These are phyloP conservation scores for Adelphocoris suturalis DNA, from an alignment of 2,888 invertebrate genomes.

Conservation along the genomic window DNA sequence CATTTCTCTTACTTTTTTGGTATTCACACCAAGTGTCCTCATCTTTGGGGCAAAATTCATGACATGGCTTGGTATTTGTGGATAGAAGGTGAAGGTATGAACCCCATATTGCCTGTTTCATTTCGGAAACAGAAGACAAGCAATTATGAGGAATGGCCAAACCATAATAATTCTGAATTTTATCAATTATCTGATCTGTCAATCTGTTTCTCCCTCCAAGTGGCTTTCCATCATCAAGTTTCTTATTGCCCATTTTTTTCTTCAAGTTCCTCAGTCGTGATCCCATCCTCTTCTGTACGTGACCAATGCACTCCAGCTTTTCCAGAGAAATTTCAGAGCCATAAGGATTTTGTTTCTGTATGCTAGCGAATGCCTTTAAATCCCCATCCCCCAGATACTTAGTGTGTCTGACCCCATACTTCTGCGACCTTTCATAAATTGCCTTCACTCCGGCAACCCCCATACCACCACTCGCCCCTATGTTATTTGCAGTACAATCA, in stretches of 20 bases:
- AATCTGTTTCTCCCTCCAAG: constrained; percentile 39
- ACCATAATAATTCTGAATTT: constrained; percentile 33
- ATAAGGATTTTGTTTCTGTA: constrained; percentile 36
- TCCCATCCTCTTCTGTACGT: constrained; percentile 50
- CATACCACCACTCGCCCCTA: constrained; percentile 1
- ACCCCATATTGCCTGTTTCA: constrained; percentile 39
- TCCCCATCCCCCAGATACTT: constrained; percentile 46
- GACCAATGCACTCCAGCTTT: no score
- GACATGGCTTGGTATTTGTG: neutral
- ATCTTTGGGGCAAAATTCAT: constrained; percentile 35
- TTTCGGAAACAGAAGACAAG: constrained; percentile 40
- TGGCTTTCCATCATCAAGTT: constrained; percentile 24
- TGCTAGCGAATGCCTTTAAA: constrained; percentile 18
- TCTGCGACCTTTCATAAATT: constrained; percentile 22
- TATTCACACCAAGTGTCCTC: constrained; percentile 39
- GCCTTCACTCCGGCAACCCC: no score
- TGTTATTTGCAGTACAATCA: constrained; percentile 19
- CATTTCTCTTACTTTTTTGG: neutral
- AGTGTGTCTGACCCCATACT: constrained; percentile 9
- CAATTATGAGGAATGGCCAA: constrained; percentile 31
- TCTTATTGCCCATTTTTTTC: neutral
- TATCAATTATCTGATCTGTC: constrained; percentile 26
- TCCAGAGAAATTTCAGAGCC: constrained; percentile 23
- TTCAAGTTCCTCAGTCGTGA: constrained; percentile 33
- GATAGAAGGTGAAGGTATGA: constrained; percentile 28